Percentiles rank a stretch among this genome's conserved stretches.
phyloP scores from a whole-genome alignment of 2,888 invertebrate genomes.

The Hydropsyche betteni region DNA sequence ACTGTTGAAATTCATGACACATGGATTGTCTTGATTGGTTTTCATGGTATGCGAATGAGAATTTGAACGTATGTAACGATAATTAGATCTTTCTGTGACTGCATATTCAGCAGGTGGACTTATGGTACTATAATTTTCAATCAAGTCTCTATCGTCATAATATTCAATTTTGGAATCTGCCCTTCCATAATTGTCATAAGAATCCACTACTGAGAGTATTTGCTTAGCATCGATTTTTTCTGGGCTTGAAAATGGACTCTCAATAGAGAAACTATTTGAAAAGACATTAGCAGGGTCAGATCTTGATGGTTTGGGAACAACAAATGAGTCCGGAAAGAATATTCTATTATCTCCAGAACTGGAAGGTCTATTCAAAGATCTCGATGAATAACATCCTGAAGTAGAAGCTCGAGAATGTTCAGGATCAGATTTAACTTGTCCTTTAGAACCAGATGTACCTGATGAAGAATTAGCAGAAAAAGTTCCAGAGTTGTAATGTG shows the following conservation, averaged over 20 bases:
- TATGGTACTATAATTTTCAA: slow-evolving; percentile 68
- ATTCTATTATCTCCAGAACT: slow-evolving; percentile 64
- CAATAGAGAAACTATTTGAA: slow-evolving; percentile 49
- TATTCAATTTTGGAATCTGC: slow-evolving; percentile 54
- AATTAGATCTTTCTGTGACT: slow-evolving; percentile 54
- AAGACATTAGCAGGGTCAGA: slow-evolving; percentile 51
- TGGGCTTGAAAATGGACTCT: slow-evolving; percentile 62
- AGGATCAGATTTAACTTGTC: slow-evolving; percentile 57
- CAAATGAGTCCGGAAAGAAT: slow-evolving; percentile 66
- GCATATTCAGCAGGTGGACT: slow-evolving; percentile 80
- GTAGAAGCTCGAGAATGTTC: slow-evolving; percentile 51
- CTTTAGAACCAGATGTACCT: slow-evolving; percentile 64
- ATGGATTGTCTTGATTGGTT: slow-evolving; percentile 58
- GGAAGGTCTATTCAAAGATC: slow-evolving; percentile 55
- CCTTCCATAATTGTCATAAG: slow-evolving; percentile 43
- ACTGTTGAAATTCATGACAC: slow-evolving; percentile 69
- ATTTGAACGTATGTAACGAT: slow-evolving; percentile 65
- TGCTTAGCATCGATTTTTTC: slow-evolving; percentile 54
- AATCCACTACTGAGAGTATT: slow-evolving; percentile 50
- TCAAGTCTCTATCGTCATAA: slow-evolving; percentile 56
- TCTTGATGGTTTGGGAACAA: slow-evolving; percentile 57
- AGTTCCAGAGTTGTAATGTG: slow-evolving; percentile 56
- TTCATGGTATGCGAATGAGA: slow-evolving; percentile 70
- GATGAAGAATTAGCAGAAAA: slow-evolving; percentile 64
- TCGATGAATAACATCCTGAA: slow-evolving; percentile 39